Conservation (phyloP, 2,888 invertebrate genomes). For the Pristionchus japonicus region DNA sequence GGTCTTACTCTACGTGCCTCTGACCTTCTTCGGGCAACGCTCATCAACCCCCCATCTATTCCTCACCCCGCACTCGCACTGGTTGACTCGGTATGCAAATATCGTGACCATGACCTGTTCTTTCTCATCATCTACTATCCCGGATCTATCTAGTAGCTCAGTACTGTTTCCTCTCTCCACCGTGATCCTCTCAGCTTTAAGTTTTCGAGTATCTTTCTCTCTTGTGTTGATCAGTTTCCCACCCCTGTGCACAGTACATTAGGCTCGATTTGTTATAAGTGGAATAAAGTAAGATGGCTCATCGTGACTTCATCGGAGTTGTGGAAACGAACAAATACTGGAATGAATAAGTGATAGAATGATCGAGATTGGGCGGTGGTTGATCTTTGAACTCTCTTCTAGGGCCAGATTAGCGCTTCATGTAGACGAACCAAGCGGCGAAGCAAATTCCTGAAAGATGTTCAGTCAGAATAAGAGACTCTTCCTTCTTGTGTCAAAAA, state of each 20-base stretch:
- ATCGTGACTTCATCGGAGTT: background rate
- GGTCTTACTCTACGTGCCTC: slow-evolving; percentile 11
- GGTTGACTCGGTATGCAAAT: background rate
- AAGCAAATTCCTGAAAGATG: slow-evolving; percentile 23
- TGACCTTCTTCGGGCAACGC: background rate
- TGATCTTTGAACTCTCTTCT: background rate
- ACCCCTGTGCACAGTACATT: background rate
- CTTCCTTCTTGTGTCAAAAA: background rate
- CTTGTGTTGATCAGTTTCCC: background rate
- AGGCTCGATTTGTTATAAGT: background rate
- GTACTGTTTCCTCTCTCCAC: background rate
- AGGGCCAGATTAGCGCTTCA: too few relatives aligned
- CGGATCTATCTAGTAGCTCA: background rate
- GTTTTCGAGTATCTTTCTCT: background rate
- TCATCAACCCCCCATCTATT: background rate
- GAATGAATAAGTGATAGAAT: background rate
- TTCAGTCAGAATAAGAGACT: too few relatives aligned
- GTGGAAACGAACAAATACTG: background rate
- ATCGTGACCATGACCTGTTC: background rate
- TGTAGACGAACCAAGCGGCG: slow-evolving; percentile 32
- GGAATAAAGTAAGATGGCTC: background rate
- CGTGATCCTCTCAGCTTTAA: slow-evolving; percentile 18
- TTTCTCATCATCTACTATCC: background rate
- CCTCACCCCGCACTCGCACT: background rate
- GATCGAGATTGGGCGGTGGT: background rate